Evolutionary conservation across 1,140 invertebrate genomes (phyloP).

Genomic region (Heterodera carotae): DNA sequence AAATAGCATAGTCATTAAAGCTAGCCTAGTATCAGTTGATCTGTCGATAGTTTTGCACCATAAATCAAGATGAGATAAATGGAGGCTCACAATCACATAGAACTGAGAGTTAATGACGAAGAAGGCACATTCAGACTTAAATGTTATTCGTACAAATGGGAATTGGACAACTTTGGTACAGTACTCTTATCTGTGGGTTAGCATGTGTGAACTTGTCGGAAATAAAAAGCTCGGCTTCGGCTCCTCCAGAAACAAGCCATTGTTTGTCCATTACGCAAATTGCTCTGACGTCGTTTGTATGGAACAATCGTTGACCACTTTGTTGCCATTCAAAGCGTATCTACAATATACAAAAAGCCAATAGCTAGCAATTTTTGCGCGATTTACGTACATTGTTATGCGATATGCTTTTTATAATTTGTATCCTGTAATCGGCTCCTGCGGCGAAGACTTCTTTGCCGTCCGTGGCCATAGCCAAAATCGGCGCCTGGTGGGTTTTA

Average conservation of each 20-base stretch:
- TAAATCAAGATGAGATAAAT: conserved; percentile 12
- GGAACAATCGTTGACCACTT: conserved; percentile 43
- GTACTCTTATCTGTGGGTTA: conserved; percentile 23
- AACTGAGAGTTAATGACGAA: background rate
- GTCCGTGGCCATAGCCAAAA: conserved; percentile 40
- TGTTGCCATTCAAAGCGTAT: conserved; percentile 45
- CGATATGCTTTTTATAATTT: conserved; percentile 38
- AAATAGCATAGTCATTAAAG: background rate
- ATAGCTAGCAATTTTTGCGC: too few species aligned
- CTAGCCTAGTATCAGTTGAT: conserved; percentile 11
- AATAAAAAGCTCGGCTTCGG: conserved; percentile 50
- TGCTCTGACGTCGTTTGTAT: conserved; percentile 47
- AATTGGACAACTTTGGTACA: conserved; percentile 10
- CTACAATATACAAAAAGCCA: conserved; percentile 27
- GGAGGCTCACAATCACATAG: background rate
- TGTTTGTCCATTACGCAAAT: conserved; percentile 33
- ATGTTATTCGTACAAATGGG: too few species aligned
- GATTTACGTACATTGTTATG: conserved; percentile 14
- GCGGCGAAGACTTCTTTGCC: conserved; percentile 44
- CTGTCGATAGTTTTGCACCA: background rate
- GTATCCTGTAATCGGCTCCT: conserved; percentile 50
- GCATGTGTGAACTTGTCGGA: conserved; percentile 25
- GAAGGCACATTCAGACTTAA: conserved; percentile 28
- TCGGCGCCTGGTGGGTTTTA: conserved; percentile 37
- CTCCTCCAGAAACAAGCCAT: conserved; percentile 51